A percentile compares a stretch with the other conserved stretches of the same genome.
These are phyloP conservation scores for Panurus biarmicus DNA, from an alignment of 2,113 vertebrate species.

Conservation along the genomic window DNA sequence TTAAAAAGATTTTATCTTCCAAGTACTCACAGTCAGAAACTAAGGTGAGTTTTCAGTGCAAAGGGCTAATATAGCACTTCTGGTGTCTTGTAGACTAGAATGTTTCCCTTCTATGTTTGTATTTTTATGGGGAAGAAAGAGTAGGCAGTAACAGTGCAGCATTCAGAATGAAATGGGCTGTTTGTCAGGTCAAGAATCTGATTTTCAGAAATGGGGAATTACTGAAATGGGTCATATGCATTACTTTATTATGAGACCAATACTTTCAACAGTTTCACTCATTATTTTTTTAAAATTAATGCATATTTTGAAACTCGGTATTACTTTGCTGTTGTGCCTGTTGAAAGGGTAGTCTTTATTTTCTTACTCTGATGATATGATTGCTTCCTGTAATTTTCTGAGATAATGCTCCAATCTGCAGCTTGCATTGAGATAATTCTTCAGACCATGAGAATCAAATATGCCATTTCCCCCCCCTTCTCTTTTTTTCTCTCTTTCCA, in stretches of 20 bases:
- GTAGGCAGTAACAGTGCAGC: neutral
- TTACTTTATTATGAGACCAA: neutral
- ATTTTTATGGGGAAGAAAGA: neutral
- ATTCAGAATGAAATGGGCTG: neutral
- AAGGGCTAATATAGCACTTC: neutral
- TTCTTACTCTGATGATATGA: neutral
- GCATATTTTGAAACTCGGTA: neutral
- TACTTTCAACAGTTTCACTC: neutral
- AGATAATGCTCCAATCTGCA: neutral
- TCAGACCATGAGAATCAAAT: neutral
- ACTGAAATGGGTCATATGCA: neutral
- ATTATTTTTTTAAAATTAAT: neutral
- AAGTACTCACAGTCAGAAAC: neutral
- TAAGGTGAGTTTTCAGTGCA: neutral
- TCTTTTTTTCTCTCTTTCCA: neutral
- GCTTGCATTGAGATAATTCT: neutral
- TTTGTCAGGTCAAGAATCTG: neutral
- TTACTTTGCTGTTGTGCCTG: neutral
- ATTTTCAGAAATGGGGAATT: slow-evolving; percentile 11
- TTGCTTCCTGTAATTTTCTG: slow-evolving; percentile 16
- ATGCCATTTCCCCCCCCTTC: neutral
- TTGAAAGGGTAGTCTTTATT: neutral
- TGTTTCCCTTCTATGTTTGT: neutral
- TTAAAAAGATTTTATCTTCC: neutral
- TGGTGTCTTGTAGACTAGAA: neutral